phyloP scores from a whole-genome alignment of 2,113 vertebrate species.

The Varanus komodoensis region DNA sequence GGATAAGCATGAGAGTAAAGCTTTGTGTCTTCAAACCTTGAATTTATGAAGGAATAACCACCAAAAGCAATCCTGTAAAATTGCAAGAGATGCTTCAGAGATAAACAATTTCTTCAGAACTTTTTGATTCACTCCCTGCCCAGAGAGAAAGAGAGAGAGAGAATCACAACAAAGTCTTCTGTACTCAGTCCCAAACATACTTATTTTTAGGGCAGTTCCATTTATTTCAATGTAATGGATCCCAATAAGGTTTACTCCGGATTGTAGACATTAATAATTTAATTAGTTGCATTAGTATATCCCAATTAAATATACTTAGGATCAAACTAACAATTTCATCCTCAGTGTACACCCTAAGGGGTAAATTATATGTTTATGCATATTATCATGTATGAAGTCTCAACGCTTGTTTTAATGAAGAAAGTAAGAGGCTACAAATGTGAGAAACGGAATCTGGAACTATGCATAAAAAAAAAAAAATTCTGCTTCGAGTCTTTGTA shows the following conservation, averaged over 20 bases:
- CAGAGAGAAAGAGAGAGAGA: slow-evolving; percentile 16
- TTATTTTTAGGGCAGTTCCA: background rate
- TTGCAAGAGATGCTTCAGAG: slow-evolving; percentile 67
- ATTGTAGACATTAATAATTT: background rate
- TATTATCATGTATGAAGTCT: background rate
- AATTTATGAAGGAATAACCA: slow-evolving; percentile 73
- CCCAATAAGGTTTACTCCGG: background rate
- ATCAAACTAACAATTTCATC: background rate
- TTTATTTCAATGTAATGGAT: background rate
- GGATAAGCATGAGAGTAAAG: background rate
- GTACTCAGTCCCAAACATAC: background rate
- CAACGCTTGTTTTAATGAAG: background rate
- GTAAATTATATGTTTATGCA: background rate
- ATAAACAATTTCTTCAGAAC: slow-evolving; percentile 70
- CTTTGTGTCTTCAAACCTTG: slow-evolving; percentile 54
- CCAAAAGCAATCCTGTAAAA: slow-evolving; percentile 76
- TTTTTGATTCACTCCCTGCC: slow-evolving; percentile 55
- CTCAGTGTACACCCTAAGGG: background rate
- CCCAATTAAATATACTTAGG: background rate
- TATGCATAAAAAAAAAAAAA: background rate
- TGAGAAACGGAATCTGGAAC: background rate
- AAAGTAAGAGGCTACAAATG: background rate
- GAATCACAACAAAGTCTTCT: background rate
- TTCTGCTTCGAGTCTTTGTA: background rate
- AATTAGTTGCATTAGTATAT: too few relatives aligned